Conservation (phyloP, 2,797 vertebrate genomes). For the Heterohyrax brucei region DNA sequence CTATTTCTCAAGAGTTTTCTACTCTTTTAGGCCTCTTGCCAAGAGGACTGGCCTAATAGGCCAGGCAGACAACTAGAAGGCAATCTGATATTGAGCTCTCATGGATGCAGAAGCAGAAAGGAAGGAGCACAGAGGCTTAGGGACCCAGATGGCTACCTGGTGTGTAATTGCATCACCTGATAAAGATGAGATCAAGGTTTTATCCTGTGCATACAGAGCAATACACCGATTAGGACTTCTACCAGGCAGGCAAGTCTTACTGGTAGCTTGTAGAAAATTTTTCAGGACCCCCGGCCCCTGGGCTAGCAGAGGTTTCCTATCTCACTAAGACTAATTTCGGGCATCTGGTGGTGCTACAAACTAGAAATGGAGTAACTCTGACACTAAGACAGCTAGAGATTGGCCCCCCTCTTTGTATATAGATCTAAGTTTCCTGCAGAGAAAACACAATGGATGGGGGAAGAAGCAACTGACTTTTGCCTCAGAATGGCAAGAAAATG, state of each 20-base stretch:
- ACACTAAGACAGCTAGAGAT: neutral
- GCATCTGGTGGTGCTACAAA: neutral
- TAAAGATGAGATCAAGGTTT: neutral
- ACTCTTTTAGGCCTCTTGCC: constrained; percentile 35
- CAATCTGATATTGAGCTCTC: neutral
- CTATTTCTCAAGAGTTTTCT: constrained; percentile 19
- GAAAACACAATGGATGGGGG: neutral
- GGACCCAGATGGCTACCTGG: neutral
- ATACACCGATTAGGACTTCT: neutral
- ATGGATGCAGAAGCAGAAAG: neutral
- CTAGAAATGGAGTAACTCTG: accelerated
- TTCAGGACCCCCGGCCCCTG: neutral
- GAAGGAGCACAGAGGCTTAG: neutral
- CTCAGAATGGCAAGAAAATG: neutral
- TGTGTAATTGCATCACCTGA: neutral
- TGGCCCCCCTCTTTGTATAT: neutral
- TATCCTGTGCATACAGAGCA: neutral
- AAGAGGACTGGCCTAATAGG: neutral
- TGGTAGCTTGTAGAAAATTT: neutral
- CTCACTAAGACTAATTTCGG: neutral
- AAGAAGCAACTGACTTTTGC: neutral
- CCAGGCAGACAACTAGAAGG: neutral
- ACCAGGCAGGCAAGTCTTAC: neutral
- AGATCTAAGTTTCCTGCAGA: neutral
- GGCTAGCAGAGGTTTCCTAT: neutral